phyloP scores from a whole-genome alignment of 2,113 vertebrate genomes.

The Oenanthe oenanthe region DNA sequence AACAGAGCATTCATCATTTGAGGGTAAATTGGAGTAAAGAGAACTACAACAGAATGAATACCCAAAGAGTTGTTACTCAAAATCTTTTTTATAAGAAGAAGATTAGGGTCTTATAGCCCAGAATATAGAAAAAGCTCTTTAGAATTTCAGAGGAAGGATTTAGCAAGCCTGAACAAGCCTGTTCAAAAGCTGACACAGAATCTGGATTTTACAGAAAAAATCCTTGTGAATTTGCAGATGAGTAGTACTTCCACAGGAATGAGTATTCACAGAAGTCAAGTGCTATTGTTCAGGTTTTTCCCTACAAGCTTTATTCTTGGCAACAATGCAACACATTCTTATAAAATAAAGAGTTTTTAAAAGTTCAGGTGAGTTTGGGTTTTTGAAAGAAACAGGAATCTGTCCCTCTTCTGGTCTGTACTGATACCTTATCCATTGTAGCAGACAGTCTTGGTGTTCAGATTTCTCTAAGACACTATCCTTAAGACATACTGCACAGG shows the following conservation, averaged over 20 bases:
- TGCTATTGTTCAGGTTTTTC: background rate
- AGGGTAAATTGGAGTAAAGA: background rate
- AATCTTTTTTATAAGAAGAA: background rate
- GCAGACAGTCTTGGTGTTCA: background rate
- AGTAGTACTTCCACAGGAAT: background rate
- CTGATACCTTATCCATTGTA: background rate
- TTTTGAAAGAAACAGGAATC: background rate
- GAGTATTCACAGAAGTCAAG: background rate
- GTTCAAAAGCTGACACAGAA: background rate
- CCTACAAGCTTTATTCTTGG: background rate
- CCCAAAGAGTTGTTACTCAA: background rate
- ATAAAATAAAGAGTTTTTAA: background rate
- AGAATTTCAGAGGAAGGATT: background rate
- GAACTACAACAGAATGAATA: background rate
- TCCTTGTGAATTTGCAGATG: background rate
- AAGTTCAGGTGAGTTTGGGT: background rate
- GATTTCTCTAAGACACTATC: background rate
- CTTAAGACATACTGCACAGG: background rate
- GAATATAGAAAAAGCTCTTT: background rate
- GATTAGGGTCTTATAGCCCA: background rate
- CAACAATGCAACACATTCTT: background rate
- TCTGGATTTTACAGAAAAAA: background rate
- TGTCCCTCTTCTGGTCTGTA: background rate
- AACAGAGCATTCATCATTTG: background rate
- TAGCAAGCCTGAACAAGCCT: background rate